phyloP scores from a whole-genome alignment of 2,113 vertebrate species.

The Chlorodrepanis virens region DNA sequence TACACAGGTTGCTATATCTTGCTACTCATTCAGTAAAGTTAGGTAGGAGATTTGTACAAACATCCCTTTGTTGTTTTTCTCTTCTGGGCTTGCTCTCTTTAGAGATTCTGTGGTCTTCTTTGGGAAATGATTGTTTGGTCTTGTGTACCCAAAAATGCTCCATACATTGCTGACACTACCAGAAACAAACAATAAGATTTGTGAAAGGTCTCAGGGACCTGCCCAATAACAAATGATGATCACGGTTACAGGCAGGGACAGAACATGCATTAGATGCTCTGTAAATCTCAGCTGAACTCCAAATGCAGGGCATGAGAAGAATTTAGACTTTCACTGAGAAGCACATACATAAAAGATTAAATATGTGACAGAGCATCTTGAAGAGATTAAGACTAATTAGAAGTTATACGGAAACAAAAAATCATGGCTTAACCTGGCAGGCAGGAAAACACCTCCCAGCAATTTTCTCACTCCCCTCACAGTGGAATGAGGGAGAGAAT shows the following conservation, averaged over 20 bases:
- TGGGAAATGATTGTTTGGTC: neutral
- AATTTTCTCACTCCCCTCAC: neutral
- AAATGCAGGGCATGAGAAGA: neutral
- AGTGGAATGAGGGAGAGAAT: neutral
- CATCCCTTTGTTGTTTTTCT: neutral
- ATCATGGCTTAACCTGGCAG: neutral
- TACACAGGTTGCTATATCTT: neutral
- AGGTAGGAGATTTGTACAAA: neutral
- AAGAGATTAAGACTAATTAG: neutral
- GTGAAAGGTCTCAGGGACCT: neutral
- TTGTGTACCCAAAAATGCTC: neutral
- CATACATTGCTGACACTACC: neutral
- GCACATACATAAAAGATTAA: neutral
- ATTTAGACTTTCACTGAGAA: neutral
- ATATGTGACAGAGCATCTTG: neutral
- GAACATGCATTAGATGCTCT: neutral
- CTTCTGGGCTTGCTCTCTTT: neutral
- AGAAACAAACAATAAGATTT: neutral
- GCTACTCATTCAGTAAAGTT: neutral
- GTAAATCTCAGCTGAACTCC: neutral
- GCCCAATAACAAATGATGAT: neutral
- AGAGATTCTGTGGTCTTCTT: neutral
- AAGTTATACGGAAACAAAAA: neutral
- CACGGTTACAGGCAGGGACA: neutral
- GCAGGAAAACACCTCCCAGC: neutral